These are phyloP conservation scores for Tribolium madens DNA, from an alignment of 1,140 invertebrate species.

Conservation along the genomic window DNA sequence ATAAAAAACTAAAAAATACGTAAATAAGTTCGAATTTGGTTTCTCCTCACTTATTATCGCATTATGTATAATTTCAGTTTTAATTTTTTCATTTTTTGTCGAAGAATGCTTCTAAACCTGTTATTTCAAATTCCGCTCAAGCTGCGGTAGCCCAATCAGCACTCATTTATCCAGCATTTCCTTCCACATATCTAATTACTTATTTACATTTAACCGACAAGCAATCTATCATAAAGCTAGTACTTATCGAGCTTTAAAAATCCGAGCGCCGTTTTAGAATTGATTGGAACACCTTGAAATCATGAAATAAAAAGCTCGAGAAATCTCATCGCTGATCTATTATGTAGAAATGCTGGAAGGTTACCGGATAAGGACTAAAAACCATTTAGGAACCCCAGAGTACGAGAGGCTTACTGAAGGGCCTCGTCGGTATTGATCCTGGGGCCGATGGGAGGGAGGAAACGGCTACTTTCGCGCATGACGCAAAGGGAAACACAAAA, in stretches of 20 bases:
- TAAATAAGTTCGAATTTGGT: not conserved
- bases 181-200: not conserved
- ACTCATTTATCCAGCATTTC: not conserved
- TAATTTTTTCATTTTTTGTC: not conserved
- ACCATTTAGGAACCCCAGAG: conserved; percentile 30
- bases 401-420: conserved; percentile 13
- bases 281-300: conserved; percentile 1
- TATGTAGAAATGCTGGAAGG: conserved; percentile 35
- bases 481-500: conserved; percentile 21
- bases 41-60: not conserved
- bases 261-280: not conserved
- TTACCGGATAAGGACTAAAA: conserved; percentile 34
- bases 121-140: not conserved
- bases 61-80: not conserved
- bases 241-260: not conserved
- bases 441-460: conserved; percentile 43
- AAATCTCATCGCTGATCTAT: conserved; percentile 37
- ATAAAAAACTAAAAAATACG: not conserved
- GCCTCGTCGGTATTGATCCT: conserved; percentile 55
- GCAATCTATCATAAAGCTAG: not conserved
- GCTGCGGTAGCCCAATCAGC: not conserved
- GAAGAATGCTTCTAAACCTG: not conserved
- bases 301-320: conserved; percentile 18
- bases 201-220: not conserved
- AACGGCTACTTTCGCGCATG: conserved; percentile 45